These are phyloP conservation scores for Pterocles burchelli DNA, from an alignment of 2,113 vertebrate genomes.

Conservation along the genomic window DNA sequence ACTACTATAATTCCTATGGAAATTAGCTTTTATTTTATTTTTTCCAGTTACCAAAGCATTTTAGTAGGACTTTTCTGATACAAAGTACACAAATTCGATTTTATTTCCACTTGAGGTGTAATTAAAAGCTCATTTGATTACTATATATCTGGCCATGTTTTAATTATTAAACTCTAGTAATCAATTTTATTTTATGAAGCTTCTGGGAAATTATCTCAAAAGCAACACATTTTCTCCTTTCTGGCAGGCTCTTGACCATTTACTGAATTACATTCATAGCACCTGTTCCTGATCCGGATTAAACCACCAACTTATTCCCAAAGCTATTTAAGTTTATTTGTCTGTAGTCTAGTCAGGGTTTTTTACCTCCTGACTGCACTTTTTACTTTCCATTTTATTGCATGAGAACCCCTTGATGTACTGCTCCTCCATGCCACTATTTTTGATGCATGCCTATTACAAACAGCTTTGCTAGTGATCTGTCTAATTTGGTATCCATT, in stretches of 20 bases:
- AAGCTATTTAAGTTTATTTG: slow-evolving; percentile 74
- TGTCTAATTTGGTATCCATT: background rate
- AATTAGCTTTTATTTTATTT: slow-evolving; percentile 77
- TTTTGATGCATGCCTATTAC: background rate
- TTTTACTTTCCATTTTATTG: slow-evolving; percentile 45
- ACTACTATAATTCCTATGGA: slow-evolving; percentile 76
- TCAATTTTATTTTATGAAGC: slow-evolving; percentile 86
- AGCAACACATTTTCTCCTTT: slow-evolving; percentile 80
- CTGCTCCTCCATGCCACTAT: background rate
- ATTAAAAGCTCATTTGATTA: slow-evolving; percentile 86
- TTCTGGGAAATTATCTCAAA: slow-evolving; percentile 87
- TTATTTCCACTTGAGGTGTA: slow-evolving; percentile 80
- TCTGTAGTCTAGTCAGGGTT: slow-evolving; percentile 56
- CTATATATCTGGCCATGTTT: slow-evolving; percentile 80
- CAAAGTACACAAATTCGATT: slow-evolving; percentile 73
- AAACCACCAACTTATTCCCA: slow-evolving; percentile 75
- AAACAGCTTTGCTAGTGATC: background rate
- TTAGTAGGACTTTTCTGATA: slow-evolving; percentile 73
- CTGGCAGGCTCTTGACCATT: slow-evolving; percentile 78
- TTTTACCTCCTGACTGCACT: slow-evolving; percentile 45
- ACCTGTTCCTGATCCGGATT: slow-evolving; percentile 79
- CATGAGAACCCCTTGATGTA: background rate
- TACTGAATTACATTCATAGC: slow-evolving; percentile 78
- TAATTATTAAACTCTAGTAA: slow-evolving; percentile 81
- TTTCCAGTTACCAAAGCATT: slow-evolving; percentile 74